Evolutionary conservation across 2,888 invertebrate species (phyloP).

Genomic region (Chrysotoxum bicinctum): DNA sequence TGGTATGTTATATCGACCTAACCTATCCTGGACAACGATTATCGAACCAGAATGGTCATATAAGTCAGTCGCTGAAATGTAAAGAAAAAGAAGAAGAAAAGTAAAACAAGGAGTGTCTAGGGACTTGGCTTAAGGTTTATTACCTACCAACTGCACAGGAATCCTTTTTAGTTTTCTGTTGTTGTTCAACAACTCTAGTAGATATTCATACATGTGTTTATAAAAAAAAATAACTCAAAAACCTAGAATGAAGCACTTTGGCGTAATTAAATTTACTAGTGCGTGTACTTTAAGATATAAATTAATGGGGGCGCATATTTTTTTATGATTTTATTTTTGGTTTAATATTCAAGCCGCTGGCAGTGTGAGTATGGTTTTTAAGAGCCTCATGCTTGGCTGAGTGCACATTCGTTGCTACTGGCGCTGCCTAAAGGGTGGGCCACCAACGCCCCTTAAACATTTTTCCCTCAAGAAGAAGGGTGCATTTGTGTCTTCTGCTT

Average conservation of each 20-base stretch:
- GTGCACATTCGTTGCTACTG: constrained; percentile 5
- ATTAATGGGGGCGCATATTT: constrained; percentile 10
- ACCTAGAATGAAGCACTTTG: constrained; percentile 57
- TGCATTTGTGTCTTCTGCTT: neutral
- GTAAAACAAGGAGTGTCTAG: constrained; percentile 56
- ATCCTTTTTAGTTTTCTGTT: constrained; percentile 5
- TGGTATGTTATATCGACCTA: neutral
- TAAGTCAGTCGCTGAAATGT: constrained; percentile 28
- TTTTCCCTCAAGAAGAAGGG: neutral
- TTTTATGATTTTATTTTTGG: constrained; percentile 3
- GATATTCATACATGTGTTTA: neutral
- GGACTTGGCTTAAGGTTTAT: constrained; percentile 52
- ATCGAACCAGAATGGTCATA: constrained; percentile 46
- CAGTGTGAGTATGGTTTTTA: constrained; percentile 7
- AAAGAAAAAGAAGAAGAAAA: neutral
- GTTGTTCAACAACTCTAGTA: neutral
- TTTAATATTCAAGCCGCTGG: neutral
- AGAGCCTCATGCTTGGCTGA: constrained; percentile 7
- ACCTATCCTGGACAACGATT: constrained; percentile 15
- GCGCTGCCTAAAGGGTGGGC: neutral
- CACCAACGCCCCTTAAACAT: neutral
- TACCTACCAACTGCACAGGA: constrained; percentile 11
- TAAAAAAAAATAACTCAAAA: neutral
- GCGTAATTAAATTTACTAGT: constrained; percentile 69
- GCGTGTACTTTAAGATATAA: constrained; percentile 54